Percentiles rank a stretch among this genome's conserved stretches.
Evolutionary conservation across 1,140 invertebrate species (phyloP).

Genomic region (Hydropsyche tenuis): DNA sequence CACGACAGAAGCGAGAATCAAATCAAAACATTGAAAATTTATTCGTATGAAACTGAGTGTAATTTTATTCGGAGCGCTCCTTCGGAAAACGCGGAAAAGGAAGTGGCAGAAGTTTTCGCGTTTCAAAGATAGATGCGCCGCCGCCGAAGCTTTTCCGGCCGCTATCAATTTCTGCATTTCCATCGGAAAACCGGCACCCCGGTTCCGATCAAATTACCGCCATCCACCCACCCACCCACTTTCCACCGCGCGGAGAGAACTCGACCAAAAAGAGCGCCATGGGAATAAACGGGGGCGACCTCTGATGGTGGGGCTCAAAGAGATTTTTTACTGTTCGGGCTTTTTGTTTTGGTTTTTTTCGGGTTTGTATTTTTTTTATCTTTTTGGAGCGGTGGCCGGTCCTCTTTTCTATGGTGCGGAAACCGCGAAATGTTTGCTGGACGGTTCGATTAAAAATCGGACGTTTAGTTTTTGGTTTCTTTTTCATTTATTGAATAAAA

Average conservation of each 20-base stretch:
- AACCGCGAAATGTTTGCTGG: too few species aligned
- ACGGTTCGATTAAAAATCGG: too few species aligned
- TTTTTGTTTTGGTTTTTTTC: too few species aligned
- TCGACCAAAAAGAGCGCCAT: neutral
- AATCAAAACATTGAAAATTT: neutral
- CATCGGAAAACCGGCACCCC: slow-evolving; percentile 29
- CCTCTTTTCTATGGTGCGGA: too few species aligned
- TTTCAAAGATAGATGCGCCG: slow-evolving; percentile 28
- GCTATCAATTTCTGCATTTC: slow-evolving; percentile 39
- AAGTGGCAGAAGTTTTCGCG: slow-evolving; percentile 14
- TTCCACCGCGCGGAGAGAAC: neutral
- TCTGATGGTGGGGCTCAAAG: too few species aligned
- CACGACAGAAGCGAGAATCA: neutral
- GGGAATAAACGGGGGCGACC: too few species aligned
- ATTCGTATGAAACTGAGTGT: neutral
- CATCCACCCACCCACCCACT: neutral
- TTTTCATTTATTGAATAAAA: too few species aligned
- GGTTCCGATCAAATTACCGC: slow-evolving; percentile 39
- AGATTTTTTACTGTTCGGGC: too few species aligned
- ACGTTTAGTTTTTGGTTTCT: too few species aligned
- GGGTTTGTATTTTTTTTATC: too few species aligned
- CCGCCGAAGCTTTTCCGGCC: slow-evolving; percentile 24
- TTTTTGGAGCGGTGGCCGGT: too few species aligned
- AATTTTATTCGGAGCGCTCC: neutral
- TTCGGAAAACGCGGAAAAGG: neutral